Evolutionary conservation across 2,113 vertebrate genomes (phyloP).

Genomic region (Phainopepla nitens): DNA sequence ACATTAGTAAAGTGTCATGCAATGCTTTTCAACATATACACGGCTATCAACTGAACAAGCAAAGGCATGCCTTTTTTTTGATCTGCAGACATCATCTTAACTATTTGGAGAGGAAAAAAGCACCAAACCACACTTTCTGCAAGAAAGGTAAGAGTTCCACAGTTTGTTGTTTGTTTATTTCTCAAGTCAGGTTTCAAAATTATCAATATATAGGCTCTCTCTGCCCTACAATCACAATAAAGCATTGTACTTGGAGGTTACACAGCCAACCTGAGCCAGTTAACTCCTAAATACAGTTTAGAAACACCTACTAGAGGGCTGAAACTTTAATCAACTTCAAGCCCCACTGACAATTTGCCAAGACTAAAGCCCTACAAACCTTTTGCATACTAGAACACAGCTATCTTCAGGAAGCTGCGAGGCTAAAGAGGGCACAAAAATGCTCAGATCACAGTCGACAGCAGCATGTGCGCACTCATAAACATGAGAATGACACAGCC

Average conservation of each 20-base stretch:
- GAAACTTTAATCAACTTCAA: background rate
- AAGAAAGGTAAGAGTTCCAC: background rate
- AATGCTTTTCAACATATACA: background rate
- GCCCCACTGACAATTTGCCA: background rate
- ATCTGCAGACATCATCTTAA: background rate
- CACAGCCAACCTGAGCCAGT: background rate
- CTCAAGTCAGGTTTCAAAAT: background rate
- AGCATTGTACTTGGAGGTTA: background rate
- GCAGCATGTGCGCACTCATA: accelerated
- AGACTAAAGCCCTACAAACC: background rate
- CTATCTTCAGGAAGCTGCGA: accelerated
- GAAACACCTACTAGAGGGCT: background rate
- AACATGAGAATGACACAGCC: background rate
- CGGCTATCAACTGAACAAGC: background rate
- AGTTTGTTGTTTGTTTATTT: background rate
- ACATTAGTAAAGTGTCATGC: background rate
- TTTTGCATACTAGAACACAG: background rate
- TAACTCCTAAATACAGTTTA: background rate
- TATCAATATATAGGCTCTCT: background rate
- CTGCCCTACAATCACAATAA: background rate
- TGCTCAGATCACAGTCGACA: accelerated
- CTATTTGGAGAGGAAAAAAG: background rate
- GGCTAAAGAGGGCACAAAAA: background rate
- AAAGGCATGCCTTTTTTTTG: background rate
- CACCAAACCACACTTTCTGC: background rate